These are phyloP conservation scores for Dysdera silvatica DNA, from an alignment of 1,140 invertebrate species.

Conservation along the genomic window DNA sequence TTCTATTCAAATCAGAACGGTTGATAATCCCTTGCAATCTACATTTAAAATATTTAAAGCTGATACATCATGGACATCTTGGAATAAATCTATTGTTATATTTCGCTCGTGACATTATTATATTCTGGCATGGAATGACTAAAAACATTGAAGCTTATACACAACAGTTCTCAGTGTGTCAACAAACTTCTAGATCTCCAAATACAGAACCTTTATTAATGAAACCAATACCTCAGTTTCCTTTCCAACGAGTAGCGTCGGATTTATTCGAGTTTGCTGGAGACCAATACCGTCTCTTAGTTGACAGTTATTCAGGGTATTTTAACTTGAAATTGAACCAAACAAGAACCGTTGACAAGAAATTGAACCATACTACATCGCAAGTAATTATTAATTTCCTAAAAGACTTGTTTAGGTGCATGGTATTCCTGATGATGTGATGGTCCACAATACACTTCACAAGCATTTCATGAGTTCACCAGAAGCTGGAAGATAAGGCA, in stretches of 20 bases:
- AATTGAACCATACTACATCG: neutral
- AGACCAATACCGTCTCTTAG: neutral
- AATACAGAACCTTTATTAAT: neutral
- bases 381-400: neutral
- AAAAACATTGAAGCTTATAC: neutral
- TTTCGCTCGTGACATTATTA: neutral
- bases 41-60: neutral
- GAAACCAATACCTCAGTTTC: constrained; percentile 1
- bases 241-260: constrained; percentile 1
- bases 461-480: neutral
- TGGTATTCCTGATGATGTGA: neutral
- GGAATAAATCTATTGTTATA: neutral
- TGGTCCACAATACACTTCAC: neutral
- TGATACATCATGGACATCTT: neutral
- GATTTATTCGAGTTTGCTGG: neutral
- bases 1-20: constrained; percentile 1
- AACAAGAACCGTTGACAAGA: too few relatives aligned
- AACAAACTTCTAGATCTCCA: neutral
- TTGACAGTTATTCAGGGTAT: constrained; percentile 3
- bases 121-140: constrained; percentile 1
- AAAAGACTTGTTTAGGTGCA: neutral
- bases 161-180: neutral
- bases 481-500: neutral
- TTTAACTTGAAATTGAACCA: too few relatives aligned
- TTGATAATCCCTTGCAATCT: neutral